A percentile compares a stretch with the other conserved stretches of the same genome.
These are phyloP conservation scores for Boulengeromyrus knoepffleri DNA, from an alignment of 2,113 vertebrate species.

Conservation along the genomic window DNA sequence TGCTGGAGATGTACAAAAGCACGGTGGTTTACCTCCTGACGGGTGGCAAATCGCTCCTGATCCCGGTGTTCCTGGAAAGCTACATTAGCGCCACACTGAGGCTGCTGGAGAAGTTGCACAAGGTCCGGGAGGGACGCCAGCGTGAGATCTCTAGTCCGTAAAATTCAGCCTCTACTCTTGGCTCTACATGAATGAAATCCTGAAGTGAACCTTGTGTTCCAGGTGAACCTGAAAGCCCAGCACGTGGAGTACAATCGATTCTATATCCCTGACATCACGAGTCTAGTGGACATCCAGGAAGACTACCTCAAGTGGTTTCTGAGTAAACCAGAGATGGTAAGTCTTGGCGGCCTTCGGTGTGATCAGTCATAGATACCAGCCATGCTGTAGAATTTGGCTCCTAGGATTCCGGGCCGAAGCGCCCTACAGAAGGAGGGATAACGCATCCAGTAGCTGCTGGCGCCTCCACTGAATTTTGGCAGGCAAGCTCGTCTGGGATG, in stretches of 20 bases:
- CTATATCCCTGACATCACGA: constrained; percentile 92
- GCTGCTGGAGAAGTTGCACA: constrained; percentile 90
- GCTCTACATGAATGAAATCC: not conserved
- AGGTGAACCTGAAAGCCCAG: constrained; percentile 88
- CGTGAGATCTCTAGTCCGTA: not conserved
- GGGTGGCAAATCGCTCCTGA: constrained; percentile 77
- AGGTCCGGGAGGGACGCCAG: constrained; percentile 55
- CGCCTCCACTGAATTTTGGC: not conserved
- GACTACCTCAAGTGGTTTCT: constrained; percentile 99
- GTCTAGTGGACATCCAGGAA: constrained; percentile 91
- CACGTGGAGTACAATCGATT: constrained; percentile 87
- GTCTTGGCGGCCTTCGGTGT: constrained; percentile 32
- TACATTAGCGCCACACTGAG: constrained; percentile 80
- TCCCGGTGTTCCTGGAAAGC: constrained; percentile 81
- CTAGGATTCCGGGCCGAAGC: not conserved
- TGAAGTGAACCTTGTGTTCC: constrained; percentile 24
- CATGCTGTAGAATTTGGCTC: not conserved
- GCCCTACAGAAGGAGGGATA: not conserved
- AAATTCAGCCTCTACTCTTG: not conserved
- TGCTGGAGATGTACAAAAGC: constrained; percentile 89
- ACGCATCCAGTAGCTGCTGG: not conserved
- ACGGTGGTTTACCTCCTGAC: constrained; percentile 86
- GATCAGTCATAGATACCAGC: constrained; percentile 5
- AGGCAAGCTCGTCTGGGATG: not conserved
- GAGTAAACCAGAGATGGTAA: constrained; percentile 86